phyloP scores from a whole-genome alignment of 1,140 invertebrate species.

The Aricia agestis region DNA sequence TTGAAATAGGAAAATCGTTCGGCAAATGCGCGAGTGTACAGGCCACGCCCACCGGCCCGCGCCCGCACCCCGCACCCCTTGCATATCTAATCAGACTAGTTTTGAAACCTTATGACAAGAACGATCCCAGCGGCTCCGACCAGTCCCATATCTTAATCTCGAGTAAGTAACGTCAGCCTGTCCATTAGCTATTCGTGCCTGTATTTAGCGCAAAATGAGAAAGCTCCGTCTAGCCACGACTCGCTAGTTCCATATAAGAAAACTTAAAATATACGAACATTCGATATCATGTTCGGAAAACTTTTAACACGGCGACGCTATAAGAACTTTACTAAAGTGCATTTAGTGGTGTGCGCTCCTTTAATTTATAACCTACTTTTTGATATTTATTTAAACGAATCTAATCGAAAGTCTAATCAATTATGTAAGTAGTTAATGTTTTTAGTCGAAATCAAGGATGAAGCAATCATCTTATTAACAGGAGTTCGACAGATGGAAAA shows the following conservation, averaged over 20 bases:
- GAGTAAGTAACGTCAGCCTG: not conserved
- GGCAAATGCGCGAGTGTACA: slow-evolving; percentile 10
- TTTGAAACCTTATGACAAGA: slow-evolving; percentile 13
- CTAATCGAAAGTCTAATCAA: too few relatives aligned
- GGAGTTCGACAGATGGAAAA: not conserved
- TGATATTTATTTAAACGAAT: too few relatives aligned
- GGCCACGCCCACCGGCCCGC: slow-evolving; percentile 3
- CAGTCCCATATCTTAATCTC: slow-evolving; percentile 11
- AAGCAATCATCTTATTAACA: too few relatives aligned
- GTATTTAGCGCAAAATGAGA: slow-evolving; percentile 13
- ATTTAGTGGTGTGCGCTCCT: too few relatives aligned
- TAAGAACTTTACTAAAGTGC: too few relatives aligned
- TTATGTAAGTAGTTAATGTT: too few relatives aligned
- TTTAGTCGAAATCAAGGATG: too few relatives aligned
- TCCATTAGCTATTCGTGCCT: slow-evolving; percentile 3
- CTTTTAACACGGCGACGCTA: not conserved
- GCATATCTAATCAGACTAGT: slow-evolving; percentile 17
- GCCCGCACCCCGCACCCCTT: slow-evolving; percentile 7
- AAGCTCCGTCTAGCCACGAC: not conserved
- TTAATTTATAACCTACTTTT: too few relatives aligned
- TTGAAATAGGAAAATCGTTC: slow-evolving; percentile 15
- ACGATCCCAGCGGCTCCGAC: not conserved
- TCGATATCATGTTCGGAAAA: not conserved
- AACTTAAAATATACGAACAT: not conserved
- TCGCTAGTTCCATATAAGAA: not conserved